A percentile compares a stretch with the other conserved stretches of the same genome.
These are phyloP conservation scores for Protophormia terraenovae DNA, from an alignment of 2,888 invertebrate species.

Conservation along the genomic window DNA sequence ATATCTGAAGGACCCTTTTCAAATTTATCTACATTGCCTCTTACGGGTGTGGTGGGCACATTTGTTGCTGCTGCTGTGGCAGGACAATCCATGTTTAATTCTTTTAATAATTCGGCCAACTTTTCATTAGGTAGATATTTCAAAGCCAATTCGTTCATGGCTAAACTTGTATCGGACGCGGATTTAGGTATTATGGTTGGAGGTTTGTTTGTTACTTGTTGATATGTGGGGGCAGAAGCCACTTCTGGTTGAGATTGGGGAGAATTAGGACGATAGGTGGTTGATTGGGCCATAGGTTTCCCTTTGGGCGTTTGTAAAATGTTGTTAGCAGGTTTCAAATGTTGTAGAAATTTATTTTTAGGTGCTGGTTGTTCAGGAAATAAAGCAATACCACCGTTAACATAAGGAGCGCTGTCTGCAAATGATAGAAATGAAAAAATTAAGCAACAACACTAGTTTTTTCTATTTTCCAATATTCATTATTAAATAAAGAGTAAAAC, in stretches of 20 bases:
- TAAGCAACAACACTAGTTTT: no score
- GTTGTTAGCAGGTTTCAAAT: constrained; percentile 67
- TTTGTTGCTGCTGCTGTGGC: not conserved
- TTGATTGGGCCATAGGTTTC: constrained; percentile 75
- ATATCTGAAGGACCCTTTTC: constrained; percentile 74
- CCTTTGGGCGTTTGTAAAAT: constrained; percentile 42
- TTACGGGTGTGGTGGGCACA: constrained; percentile 67
- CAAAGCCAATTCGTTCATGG: constrained; percentile 78
- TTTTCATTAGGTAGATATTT: constrained; percentile 78
- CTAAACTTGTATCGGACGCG: constrained; percentile 77
- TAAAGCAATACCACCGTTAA: not conserved
- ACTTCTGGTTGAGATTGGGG: constrained; percentile 65
- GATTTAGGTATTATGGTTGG: constrained; percentile 68
- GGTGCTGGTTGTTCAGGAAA: not conserved
- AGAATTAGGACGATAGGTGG: constrained; percentile 73
- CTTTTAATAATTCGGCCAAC: constrained; percentile 75
- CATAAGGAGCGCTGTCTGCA: constrained; percentile 9
- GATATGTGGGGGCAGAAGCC: not conserved
- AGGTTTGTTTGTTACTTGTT: not conserved
- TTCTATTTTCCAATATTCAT: no score
- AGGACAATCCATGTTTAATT: constrained; percentile 64
- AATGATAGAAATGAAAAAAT: no score
- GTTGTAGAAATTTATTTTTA: constrained; percentile 53
- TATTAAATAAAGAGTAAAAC: no score
- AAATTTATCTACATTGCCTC: constrained; percentile 72